These are phyloP conservation scores for Syrphus vitripennis DNA, from an alignment of 2,888 invertebrate genomes.

Conservation along the genomic window DNA sequence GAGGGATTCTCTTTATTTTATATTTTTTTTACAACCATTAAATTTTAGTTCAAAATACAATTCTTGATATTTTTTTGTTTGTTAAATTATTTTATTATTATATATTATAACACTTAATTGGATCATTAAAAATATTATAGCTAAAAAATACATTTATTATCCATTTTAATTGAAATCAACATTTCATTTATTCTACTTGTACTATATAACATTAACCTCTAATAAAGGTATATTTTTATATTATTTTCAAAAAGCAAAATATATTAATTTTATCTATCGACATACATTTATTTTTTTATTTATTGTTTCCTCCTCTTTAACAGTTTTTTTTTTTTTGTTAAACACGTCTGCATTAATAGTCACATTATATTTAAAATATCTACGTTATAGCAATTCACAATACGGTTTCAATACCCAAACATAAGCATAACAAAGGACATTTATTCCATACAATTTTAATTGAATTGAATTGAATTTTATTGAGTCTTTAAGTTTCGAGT, in stretches of 20 bases:
- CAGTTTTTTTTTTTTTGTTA: not conserved
- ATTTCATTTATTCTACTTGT: conserved; percentile 64
- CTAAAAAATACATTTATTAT: conserved; percentile 34
- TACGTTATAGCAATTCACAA: too few relatives aligned
- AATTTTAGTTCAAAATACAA: not conserved
- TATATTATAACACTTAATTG: conserved; percentile 40
- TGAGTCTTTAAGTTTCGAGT: too few relatives aligned
- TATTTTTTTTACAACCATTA: not conserved
- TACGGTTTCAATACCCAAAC: too few relatives aligned
- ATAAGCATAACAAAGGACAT: too few relatives aligned
- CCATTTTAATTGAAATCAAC: conserved; percentile 40
- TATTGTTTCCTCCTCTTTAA: not conserved
- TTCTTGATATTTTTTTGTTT: conserved; percentile 34
- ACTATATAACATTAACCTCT: conserved; percentile 57
- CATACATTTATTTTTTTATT: conserved; percentile 3
- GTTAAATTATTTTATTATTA: too few relatives aligned
- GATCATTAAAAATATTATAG: conserved; percentile 11
- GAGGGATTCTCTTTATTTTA: not conserved
- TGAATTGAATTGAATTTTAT: too few relatives aligned
- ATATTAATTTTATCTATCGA: conserved; percentile 56
- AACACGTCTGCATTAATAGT: not conserved
- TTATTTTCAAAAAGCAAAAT: conserved; percentile 63
- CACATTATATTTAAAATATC: not conserved
- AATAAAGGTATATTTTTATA: conserved; percentile 68
- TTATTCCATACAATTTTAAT: too few relatives aligned